These are phyloP conservation scores for Ischnura elegans DNA, from an alignment of 2,888 invertebrate genomes.

Conservation along the genomic window DNA sequence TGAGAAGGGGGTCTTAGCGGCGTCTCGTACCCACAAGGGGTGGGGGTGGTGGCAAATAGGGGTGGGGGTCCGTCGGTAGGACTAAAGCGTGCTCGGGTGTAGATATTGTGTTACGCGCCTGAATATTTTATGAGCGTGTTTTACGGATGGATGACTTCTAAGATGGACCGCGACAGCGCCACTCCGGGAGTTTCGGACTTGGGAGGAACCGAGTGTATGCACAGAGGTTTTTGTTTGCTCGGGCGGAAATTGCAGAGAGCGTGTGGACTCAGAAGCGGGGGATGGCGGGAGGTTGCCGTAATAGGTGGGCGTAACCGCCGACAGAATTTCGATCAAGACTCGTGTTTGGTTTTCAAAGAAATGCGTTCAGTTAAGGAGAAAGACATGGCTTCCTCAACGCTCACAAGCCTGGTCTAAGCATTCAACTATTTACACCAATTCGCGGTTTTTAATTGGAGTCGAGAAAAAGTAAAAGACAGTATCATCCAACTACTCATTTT, in stretches of 20 bases:
- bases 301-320: neutral
- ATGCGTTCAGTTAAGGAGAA: too few relatives aligned
- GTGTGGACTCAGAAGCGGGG: neutral
- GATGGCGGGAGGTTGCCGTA: too few relatives aligned
- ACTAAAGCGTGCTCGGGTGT: conserved; percentile 72
- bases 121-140: conserved; percentile 78
- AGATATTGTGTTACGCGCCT: conserved; percentile 79
- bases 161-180: conserved; percentile 47
- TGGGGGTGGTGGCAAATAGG: too few relatives aligned
- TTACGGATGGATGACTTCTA: conserved; percentile 61
- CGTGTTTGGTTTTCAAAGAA: neutral
- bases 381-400: too few relatives aligned
- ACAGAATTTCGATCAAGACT: neutral
- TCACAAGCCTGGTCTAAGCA: too few relatives aligned
- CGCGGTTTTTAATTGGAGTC: too few relatives aligned
- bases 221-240: conserved; percentile 36
- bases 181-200: conserved; percentile 41
- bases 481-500: too few relatives aligned
- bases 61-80: neutral
- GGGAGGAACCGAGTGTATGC: neutral
- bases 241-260: conserved; percentile 14
- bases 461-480: too few relatives aligned
- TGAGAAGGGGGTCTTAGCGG: neutral
- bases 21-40: neutral
- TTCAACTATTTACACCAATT: too few relatives aligned